Base-by-base conservation (phyloP, 2,797 vertebrate genomes). In the Sternarchorhynchus goeldii region DNA sequence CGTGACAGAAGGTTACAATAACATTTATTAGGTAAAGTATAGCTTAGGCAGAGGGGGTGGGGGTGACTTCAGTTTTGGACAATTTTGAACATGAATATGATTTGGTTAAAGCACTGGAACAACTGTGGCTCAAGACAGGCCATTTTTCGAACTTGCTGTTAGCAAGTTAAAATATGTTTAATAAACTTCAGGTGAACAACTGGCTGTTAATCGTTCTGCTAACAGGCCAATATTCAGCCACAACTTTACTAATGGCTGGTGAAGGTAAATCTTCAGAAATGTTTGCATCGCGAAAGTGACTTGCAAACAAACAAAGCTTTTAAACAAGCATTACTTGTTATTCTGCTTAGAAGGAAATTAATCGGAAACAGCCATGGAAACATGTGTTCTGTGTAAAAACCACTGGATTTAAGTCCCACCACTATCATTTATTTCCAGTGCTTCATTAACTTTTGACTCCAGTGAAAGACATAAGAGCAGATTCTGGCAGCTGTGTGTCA, bases 391-490 rank as follows among this genome's bases (percentile, higher is more conserved):
- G 57, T 32, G 31, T 72, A 36, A 57, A 39, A 57, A 39, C 17
- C 18, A 31, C 60, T 45, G 3, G 57, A 66, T 34, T 58, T 64
- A 57, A 36, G 32, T n/a, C 12, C 10, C 45, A 50, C 39, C 39
- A 41, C 25, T 41, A 50, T 50, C 8, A 50, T 50, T 50, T 50
- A 50, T 14, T 50, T 50, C 60, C 72, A 74, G 72, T 8, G 31
- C 31, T 74, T 55, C 63, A 74, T 63, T 74, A 53, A 74, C 62
- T 29, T 62, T 69, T 36, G 66, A 62, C 18, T 60, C 50, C 6
- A 10, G 2, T 53, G 8, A 7, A 12, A 53, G 34, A 12, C 3
- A 1, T 39, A 68, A 0, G 16, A 14, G 53, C 36, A 39, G 34
- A 0, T 36, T 7, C 2, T 20, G 7, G 1, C 64, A 66, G 34